Percentiles rank a stretch among this genome's conserved stretches.
phyloP scores from a whole-genome alignment of 2,888 invertebrate genomes.

The Oscheius sp. region DNA sequence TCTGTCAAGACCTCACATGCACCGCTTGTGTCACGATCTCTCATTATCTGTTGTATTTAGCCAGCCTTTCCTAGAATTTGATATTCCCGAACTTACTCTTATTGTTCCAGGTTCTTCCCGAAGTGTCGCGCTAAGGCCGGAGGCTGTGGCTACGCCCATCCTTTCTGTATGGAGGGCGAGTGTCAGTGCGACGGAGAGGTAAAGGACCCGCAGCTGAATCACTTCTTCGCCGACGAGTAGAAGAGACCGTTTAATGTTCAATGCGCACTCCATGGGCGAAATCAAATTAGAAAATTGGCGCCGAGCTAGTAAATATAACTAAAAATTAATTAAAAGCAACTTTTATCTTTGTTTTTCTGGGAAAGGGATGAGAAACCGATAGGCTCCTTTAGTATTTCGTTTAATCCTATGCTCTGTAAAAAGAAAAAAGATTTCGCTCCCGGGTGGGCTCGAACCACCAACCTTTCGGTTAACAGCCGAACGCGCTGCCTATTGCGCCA shows the following conservation, averaged over 20 bases:
- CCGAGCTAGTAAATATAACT: too few species aligned
- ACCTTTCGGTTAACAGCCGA: slow-evolving; percentile 74
- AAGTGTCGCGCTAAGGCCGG: slow-evolving; percentile 6
- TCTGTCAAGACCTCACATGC: background rate
- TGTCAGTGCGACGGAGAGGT: background rate
- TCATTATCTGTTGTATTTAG: background rate
- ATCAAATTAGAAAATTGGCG: too few species aligned
- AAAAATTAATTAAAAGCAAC: too few species aligned
- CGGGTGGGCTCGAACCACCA: slow-evolving; percentile 76
- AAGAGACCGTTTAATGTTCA: background rate
- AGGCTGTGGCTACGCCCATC: slow-evolving; percentile 14
- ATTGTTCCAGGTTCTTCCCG: background rate
- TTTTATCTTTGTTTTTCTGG: too few species aligned
- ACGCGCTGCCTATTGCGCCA: slow-evolving; percentile 70
- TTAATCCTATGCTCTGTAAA: background rate
- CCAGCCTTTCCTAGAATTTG: background rate
- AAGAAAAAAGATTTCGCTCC: slow-evolving; percentile 76
- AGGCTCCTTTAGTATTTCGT: too few species aligned
- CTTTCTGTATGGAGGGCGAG: slow-evolving; percentile 5
- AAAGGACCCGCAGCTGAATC: slow-evolving; percentile 13
- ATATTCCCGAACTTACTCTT: background rate
- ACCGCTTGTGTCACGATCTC: background rate
- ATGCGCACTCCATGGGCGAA: too few species aligned
- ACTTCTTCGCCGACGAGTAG: slow-evolving; percentile 6
- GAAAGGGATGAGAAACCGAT: too few species aligned